Evolutionary conservation across 2,888 invertebrate genomes (phyloP), one percentile per base, ranked within the genome.

Genomic region (Dusona sp.): DNA sequence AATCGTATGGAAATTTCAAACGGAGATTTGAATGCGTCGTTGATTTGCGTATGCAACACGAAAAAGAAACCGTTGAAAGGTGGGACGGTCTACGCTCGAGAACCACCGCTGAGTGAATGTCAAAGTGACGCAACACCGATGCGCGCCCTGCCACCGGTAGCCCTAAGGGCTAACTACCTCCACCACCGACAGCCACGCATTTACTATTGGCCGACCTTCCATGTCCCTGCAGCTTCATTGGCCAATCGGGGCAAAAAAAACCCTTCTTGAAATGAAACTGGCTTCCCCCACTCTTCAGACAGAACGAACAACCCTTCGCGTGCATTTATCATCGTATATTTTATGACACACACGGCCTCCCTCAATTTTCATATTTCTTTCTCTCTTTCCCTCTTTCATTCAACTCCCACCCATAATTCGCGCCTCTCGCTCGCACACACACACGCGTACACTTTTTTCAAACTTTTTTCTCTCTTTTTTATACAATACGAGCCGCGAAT

Each of bases 111-210:
- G 91, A 92, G 90, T 91, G 94, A 94, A 90, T 94, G 93, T 92
- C 90, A 90, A 92, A 91, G 91, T 94, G 94, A 94, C 92, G 93
- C 93, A 94, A 94, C 92, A 91, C 84, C 86, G 80, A 81, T 85
- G 86, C 87, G 86, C 87, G 84, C 82, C 84, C 75, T 57, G 72
- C 75, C 89, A 74, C 86, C 88, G 88, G 88, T 89, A 85, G 91
- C 91, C 92, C 92, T 91, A 91, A 93, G 92, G 92, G 92, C 92
- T 90, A 90, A 89, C 89, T 89, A 90, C 90, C 91, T 92, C 93
- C 93, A 89, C 93, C 88, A 89, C 85, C 81, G 45, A 42, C n/a
- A 51, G 74, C 80, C 68, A 73, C 85, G 80, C 72, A 42, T 70
- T 36, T 25, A 77, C 79, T 36, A 88, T 88, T 88, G 85, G 86